Evolutionary conservation across 1,140 invertebrate genomes (phyloP), one percentile per base, ranked within the genome.

Genomic region (Eulimnadia texana): DNA sequence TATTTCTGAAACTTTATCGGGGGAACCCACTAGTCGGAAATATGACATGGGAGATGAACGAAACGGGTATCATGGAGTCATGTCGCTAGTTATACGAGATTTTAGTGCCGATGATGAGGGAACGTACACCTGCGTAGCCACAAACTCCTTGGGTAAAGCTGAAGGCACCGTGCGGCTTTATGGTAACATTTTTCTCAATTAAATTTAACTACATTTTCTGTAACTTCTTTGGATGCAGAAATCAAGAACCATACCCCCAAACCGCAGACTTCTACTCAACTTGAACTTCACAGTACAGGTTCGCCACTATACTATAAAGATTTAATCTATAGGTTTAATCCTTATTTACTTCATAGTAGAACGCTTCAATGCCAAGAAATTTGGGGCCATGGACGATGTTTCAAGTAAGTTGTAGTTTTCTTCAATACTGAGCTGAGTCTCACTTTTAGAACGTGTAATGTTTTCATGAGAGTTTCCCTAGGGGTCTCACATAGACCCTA

Each of bases 111-210:
- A 79, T 22, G 91, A 94, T 73, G 84, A 88, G 66, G 90, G 90
- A 20, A 85, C 85, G 57, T 95, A 93, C 77, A 88, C 86, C 70
- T 93, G 91, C 70, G 84, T 93, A 58, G 89, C 89, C 58, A 90
- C 88, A 62, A 94, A 93, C 73, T 88, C 86, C 13, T 75, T 94
- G 42, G 90, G 90, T 57, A 84, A 80, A 69, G 88, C 89, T 42
- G 86, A 90, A 71, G 86, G 86, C 56, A 87, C 83, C 3, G 79
- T 93, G 63, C 75, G 88, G 66, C 77, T 93, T 50, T 92, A 92
- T 74, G 87, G 90, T 93, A 74, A 84, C 3, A 23, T 24, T 51
- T 27, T 49, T 51, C 3, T 6, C 13, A 42, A 6, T 6, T 42
- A 6, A 42, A 42, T 42, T 9, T 42, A 42, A 42, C 33, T 42